Conservation (phyloP, 2,797 vertebrate species). For the Neopelma chrysocephalum region DNA sequence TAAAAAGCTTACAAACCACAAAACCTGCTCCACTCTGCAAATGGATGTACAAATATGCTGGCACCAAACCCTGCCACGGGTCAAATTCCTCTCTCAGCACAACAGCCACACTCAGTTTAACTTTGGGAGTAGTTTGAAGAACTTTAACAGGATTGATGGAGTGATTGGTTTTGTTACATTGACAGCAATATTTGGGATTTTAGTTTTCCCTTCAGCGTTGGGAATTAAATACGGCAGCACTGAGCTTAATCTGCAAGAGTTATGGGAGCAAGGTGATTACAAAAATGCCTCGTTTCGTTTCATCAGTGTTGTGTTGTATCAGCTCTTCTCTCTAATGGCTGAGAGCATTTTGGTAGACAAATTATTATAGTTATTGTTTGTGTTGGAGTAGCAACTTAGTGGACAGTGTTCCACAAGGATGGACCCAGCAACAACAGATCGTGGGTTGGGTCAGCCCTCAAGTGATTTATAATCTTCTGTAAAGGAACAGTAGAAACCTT, state of each 20-base stretch:
- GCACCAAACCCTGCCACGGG: background rate
- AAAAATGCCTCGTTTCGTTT: background rate
- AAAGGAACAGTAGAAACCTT: background rate
- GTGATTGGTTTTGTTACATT: background rate
- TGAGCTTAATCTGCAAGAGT: background rate
- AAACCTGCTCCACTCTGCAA: background rate
- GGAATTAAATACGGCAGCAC: background rate
- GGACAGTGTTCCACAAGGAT: background rate
- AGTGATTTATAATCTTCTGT: background rate
- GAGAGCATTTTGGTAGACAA: background rate
- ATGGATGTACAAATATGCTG: background rate
- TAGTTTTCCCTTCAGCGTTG: background rate
- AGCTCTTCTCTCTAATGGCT: background rate
- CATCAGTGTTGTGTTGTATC: background rate
- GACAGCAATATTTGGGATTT: background rate
- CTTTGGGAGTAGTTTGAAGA: background rate
- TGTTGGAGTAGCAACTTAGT: background rate
- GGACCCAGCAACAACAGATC: background rate
- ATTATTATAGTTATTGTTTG: background rate
- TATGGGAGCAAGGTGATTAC: background rate
- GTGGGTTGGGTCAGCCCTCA: background rate
- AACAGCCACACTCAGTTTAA: background rate
- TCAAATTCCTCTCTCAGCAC: background rate
- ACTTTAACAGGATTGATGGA: background rate
- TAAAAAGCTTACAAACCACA: background rate